Percentiles rank a stretch among this genome's conserved stretches.
Evolutionary conservation across 1,140 invertebrate genomes (phyloP).

Genomic region (Spodoptera frugiperda): DNA sequence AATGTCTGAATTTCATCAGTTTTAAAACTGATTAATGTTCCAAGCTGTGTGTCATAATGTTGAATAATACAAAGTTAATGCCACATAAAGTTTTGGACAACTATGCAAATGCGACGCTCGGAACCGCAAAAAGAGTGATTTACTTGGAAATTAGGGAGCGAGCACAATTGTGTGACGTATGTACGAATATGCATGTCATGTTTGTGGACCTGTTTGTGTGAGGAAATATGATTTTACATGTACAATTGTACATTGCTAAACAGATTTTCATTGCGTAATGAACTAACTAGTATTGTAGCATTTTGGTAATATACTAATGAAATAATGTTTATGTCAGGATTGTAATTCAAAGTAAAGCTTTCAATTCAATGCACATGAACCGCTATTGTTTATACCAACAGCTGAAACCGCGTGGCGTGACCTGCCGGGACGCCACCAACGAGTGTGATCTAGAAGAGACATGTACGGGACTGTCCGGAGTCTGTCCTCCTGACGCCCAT

Average conservation of each 20-base stretch:
- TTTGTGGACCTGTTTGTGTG: no score
- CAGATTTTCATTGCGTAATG: no score
- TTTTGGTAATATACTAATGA: no score
- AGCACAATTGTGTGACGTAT: constrained; percentile 1
- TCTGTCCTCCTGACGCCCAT: constrained; percentile 95
- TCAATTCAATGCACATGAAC: no score
- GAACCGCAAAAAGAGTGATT: constrained; percentile 35
- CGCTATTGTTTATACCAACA: constrained; percentile 68
- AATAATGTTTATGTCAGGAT: no score
- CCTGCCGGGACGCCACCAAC: constrained; percentile 94
- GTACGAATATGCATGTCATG: background rate
- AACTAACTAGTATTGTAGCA: no score
- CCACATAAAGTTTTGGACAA: constrained; percentile 27
- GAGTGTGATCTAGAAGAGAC: constrained; percentile 98
- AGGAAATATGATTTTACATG: no score
- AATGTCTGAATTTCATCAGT: constrained; percentile 33
- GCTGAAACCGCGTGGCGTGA: constrained; percentile 91
- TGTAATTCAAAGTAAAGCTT: no score
- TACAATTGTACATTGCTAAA: no score
- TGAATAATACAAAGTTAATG: constrained; percentile 41
- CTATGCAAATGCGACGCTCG: constrained; percentile 41
- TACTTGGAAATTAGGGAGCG: constrained; percentile 17
- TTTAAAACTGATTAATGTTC: constrained; percentile 41
- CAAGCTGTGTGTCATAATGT: constrained; percentile 21
- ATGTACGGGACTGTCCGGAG: constrained; percentile 94